Percentiles rank a stretch among this genome's conserved stretches.
phyloP scores from a whole-genome alignment of 2,797 vertebrate species.

The Synaphobranchus kaupii region DNA sequence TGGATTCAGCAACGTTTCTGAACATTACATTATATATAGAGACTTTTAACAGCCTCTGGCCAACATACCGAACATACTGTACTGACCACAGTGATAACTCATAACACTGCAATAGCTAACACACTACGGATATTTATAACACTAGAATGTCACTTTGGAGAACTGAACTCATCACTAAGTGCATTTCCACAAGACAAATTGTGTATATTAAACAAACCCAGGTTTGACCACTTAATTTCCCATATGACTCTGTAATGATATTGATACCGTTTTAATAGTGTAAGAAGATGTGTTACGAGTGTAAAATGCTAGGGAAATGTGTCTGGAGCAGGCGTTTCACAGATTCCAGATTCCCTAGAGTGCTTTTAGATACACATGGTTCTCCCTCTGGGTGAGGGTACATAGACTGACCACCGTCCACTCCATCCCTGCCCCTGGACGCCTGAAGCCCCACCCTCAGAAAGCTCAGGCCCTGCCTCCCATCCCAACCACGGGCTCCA shows the following conservation, averaged over 20 bases:
- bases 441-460: background rate
- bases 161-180: background rate
- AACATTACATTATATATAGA: background rate
- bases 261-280: background rate
- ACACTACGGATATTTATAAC: constrained; percentile 3
- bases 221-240: background rate
- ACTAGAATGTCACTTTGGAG: background rate
- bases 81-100: background rate
- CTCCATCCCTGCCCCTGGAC: background rate
- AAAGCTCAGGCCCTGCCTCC: background rate
- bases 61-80: background rate
- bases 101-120: background rate
- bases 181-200: background rate
- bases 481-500: background rate
- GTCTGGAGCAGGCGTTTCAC: background rate
- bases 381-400: background rate
- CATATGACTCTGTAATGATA: background rate
- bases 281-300: background rate
- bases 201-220: background rate
- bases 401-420: background rate
- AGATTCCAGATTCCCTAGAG: background rate
- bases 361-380: background rate
- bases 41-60: background rate
- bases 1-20: background rate
- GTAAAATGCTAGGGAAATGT: background rate